phyloP scores from a whole-genome alignment of 2,113 vertebrate species.

The Cyprinodon variegatus region DNA sequence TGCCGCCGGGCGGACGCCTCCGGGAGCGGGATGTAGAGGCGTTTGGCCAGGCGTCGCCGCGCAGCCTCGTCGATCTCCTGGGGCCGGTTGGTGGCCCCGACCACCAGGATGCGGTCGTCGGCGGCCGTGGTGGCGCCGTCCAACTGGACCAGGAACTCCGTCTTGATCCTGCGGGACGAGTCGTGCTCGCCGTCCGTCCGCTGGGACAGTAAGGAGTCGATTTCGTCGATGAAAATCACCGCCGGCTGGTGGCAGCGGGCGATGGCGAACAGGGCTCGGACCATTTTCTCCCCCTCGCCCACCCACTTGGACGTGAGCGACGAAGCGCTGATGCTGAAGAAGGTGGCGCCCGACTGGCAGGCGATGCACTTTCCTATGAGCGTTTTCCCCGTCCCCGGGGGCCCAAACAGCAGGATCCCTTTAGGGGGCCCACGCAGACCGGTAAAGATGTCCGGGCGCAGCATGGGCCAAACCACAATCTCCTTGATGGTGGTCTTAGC shows the following conservation, averaged over 20 bases:
- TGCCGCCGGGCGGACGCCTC: conserved; percentile 86
- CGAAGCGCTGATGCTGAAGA: conserved; percentile 98
- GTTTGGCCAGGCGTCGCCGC: conserved; percentile 88
- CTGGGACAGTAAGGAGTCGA: conserved; percentile 94
- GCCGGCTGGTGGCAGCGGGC: conserved; percentile 94
- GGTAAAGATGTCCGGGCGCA: conserved; percentile 95
- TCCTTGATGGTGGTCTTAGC: conserved; percentile 96
- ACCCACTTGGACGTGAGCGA: conserved; percentile 98
- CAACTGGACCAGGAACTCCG: conserved; percentile 94
- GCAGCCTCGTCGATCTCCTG: conserved; percentile 97
- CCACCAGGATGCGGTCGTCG: conserved; percentile 93
- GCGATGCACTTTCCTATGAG: conserved; percentile 98
- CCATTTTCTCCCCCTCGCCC: conserved; percentile 98
- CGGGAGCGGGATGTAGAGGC: conserved; percentile 93
- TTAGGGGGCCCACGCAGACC: conserved; percentile 95
- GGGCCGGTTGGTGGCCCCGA: conserved; percentile 95
- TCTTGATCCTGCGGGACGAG: conserved; percentile 94
- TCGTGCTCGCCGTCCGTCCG: conserved; percentile 94
- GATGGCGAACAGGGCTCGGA: conserved; percentile 91
- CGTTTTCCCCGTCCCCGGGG: conserved; percentile 96
- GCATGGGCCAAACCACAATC: conserved; percentile 98
- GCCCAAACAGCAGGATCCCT: conserved; percentile 94
- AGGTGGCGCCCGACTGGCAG: conserved; percentile 94
- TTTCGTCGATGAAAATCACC: conserved; percentile 97
- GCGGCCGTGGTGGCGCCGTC: conserved; percentile 93